Evolutionary conservation across 2,888 invertebrate species (phyloP), one percentile per base, ranked within the genome.

Genomic region (Pilophorus perplexus): DNA sequence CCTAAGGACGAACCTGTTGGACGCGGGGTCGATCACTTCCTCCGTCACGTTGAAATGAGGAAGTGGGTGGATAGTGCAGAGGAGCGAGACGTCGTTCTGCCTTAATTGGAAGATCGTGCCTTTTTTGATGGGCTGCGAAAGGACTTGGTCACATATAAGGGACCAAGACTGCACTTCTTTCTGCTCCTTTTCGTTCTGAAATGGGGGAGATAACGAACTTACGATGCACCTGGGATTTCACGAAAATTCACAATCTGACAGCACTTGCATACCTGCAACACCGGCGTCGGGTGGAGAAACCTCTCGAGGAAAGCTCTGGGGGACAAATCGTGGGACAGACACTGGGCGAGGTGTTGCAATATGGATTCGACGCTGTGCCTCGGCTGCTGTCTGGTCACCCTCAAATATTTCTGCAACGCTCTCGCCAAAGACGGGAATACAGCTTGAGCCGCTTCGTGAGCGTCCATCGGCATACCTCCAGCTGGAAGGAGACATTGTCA

Each of bases 391-490:
- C 97, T 80, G 0, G 98, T 99, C 1, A 96, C 90, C 8, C 97
- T 85, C 67, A 99, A 81, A 78, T 92, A 99, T 78, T 99, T 98
- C 80, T 97, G 97, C 71, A 99, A 80, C 1, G 98, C 92, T 66
- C 96, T 84, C 0, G 97, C 94, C 82, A 99, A 88, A 5, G 95
- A 94, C 1, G 97, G 97, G 76, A 99, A 98, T 65, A 99, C 93
- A 0, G 97, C 94, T 77, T 95, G 93, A 0, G 98, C 98, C 2
- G 98, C 97, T 79, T 97, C 97, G 73, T 92, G 86, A 0, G 97
- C 90, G 75, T 96, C 94, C 81, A 99, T 87, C 0, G 65, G 65
- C 33, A 65, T 3, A 27, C 33, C 50, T 4, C 50, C 65, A 14
- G 42, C 52, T 65, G 28, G 8, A 27, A 54, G 12, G 33, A n/a